These are phyloP conservation scores for Acromyrmex charruanus DNA, from an alignment of 1,140 invertebrate species.

Conservation along the genomic window DNA sequence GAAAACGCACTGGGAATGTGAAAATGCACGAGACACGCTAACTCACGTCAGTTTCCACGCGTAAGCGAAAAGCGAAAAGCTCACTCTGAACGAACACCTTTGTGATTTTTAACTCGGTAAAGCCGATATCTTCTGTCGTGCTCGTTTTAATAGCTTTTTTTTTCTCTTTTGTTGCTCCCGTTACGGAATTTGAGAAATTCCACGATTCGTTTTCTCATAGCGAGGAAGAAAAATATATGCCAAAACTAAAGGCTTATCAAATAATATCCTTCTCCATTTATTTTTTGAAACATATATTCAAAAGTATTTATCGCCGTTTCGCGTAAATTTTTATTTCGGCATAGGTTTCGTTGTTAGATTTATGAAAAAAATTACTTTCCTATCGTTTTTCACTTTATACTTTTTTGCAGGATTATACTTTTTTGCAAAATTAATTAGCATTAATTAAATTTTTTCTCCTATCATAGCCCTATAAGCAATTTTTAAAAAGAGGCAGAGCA, in stretches of 20 bases:
- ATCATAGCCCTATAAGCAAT: background rate
- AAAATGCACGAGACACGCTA: background rate
- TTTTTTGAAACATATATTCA: background rate
- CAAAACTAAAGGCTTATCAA: background rate
- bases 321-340: background rate
- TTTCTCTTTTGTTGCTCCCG: background rate
- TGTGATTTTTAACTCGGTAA: constrained; percentile 35
- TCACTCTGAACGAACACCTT: constrained; percentile 2
- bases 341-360: background rate
- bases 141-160: background rate
- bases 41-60: background rate
- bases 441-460: constrained; percentile 18
- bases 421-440: background rate
- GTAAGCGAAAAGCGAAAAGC: background rate
- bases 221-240: constrained; percentile 8
- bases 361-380: background rate
- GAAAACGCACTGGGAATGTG: background rate
- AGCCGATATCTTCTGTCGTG: background rate
- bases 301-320: background rate
- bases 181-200: constrained; percentile 30
- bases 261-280: background rate
- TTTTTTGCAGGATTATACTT: background rate
- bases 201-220: background rate
- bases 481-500: background rate
- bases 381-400: background rate